Evolutionary conservation across 2,113 vertebrate species (phyloP).

Genomic region (Apaloderma vittatum): DNA sequence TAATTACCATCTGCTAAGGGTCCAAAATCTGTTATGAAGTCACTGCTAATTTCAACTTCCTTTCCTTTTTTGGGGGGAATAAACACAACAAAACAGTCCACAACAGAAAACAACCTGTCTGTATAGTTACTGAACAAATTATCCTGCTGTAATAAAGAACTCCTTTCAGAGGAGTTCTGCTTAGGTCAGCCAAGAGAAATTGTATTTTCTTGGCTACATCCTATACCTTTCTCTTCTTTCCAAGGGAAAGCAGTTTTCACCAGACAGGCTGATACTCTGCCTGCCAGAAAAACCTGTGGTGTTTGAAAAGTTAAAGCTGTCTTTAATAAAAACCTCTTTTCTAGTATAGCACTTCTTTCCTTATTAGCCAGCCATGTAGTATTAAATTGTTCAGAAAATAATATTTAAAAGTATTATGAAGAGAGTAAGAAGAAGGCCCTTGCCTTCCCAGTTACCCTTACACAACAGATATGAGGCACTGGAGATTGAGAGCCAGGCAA

Average conservation of each 20-base stretch:
- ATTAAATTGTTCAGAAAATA: background rate
- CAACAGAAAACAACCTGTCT: background rate
- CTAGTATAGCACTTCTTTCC: background rate
- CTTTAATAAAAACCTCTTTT: background rate
- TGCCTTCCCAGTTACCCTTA: too few species aligned
- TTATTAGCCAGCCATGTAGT: background rate
- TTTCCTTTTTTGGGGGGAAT: background rate
- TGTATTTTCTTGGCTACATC: slow-evolving; percentile 31
- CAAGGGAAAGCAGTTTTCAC: background rate
- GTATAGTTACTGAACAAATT: background rate
- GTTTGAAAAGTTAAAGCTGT: background rate
- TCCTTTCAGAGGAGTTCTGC: background rate
- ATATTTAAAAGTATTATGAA: background rate
- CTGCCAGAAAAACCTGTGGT: background rate
- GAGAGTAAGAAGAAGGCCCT: background rate
- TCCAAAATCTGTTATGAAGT: background rate
- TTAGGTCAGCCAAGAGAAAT: slow-evolving; percentile 29
- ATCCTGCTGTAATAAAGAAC: background rate
- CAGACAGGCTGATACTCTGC: background rate
- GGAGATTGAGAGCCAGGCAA: too few species aligned
- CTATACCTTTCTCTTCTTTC: background rate
- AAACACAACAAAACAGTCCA: background rate
- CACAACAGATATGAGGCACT: too few species aligned
- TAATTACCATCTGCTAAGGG: background rate
- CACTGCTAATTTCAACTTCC: background rate